Percentiles rank a stretch among this genome's conserved stretches.
Conservation (phyloP, 35 echinoderm and acorn worm genomes). For the Stichopus chloronotus region DNA sequence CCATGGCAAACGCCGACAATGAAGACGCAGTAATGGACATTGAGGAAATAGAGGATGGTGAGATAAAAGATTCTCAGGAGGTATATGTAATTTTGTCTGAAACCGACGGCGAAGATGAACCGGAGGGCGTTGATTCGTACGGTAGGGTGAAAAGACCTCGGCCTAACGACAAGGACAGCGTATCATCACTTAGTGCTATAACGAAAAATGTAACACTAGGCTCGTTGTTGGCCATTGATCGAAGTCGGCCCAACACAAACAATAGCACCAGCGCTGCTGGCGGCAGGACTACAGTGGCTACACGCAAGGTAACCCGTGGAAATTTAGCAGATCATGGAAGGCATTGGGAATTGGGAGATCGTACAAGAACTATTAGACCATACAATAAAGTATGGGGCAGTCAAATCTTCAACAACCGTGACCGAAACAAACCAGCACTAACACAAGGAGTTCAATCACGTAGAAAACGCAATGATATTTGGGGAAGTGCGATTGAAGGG, state of each 20-base stretch:
- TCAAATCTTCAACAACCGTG: not conserved
- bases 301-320: not conserved
- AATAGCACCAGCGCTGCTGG: not conserved
- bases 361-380: not conserved
- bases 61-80: conserved; percentile 12
- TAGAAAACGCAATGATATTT: conserved; percentile 20
- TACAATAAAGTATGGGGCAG: not conserved
- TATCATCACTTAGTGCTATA: not conserved
- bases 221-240: not conserved
- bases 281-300: not conserved
- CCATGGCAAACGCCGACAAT: not conserved
- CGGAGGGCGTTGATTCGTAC: not conserved
- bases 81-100: conserved; percentile 14
- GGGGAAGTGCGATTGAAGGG: not conserved
- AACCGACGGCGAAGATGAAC: conserved; percentile 14
- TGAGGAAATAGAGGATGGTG: conserved; percentile 34
- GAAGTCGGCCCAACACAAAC: not conserved
- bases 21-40: not conserved
- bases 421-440: not conserved
- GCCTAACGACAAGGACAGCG: not conserved
- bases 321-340: not conserved
- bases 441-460: not conserved
- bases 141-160: not conserved
- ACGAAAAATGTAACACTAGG: conserved; percentile 21
- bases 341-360: not conserved